phyloP scores from a whole-genome alignment of 2,113 vertebrate genomes.

The Rhombomys opimus region DNA sequence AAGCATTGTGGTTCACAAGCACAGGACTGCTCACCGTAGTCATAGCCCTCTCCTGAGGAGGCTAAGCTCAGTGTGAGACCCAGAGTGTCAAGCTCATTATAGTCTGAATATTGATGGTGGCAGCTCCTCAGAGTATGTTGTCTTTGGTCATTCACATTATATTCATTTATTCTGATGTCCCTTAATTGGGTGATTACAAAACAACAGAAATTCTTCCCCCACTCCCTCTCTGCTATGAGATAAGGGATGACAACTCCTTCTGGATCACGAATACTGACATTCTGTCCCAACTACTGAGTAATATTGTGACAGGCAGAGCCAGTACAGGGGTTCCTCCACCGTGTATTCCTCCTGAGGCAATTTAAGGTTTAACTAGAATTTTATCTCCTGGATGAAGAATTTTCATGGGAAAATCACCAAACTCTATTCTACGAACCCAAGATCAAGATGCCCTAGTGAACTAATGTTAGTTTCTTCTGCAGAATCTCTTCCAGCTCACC shows the following conservation, averaged over 20 bases:
- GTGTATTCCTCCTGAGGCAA: background rate
- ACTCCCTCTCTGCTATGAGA: background rate
- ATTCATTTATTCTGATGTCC: slow-evolving; percentile 31
- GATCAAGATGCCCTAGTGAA: background rate
- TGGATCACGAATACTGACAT: background rate
- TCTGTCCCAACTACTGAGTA: background rate
- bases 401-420: background rate
- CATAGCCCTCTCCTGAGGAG: background rate
- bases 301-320: background rate
- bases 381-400: background rate
- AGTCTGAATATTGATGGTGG: background rate
- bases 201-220: background rate
- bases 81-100: background rate
- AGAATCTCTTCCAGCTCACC: background rate
- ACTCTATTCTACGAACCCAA: background rate
- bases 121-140: background rate
- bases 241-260: background rate
- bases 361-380: background rate
- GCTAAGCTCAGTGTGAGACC: background rate
- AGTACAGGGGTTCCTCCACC: background rate
- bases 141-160: background rate
- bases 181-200: background rate
- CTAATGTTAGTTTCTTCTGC: background rate
- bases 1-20: slow-evolving; percentile 7
- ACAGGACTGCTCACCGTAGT: background rate